Percentiles rank a stretch among this genome's conserved stretches.
Conservation (phyloP, 2,797 vertebrate species). For the Leptatherina wallacei region DNA sequence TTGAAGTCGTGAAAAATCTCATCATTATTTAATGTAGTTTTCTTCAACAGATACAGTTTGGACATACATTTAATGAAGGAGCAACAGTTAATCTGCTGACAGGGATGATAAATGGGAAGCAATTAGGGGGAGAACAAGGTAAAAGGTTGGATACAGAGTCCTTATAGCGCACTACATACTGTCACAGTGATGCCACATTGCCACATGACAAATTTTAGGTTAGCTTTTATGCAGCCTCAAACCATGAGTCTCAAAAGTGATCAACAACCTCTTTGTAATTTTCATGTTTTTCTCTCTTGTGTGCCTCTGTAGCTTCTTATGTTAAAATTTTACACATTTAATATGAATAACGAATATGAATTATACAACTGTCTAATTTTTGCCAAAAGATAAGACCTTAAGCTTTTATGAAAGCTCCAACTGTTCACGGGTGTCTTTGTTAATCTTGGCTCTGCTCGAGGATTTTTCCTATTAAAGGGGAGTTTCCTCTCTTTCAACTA, state of each 20-base stretch:
- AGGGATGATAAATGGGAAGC: constrained; percentile 25
- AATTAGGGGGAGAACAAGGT: constrained; percentile 14
- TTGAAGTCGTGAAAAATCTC: neutral
- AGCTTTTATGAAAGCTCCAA: neutral
- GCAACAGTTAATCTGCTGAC: constrained; percentile 18
- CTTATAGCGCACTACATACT: constrained; percentile 13
- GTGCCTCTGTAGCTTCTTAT: neutral
- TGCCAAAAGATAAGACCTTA: neutral
- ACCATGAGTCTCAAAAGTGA: constrained; percentile 12
- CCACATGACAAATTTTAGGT: constrained; percentile 14
- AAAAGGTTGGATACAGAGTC: constrained; percentile 16
- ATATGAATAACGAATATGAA: neutral
- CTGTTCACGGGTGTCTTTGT: neutral
- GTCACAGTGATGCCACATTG: constrained; percentile 7
- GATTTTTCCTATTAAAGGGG: neutral
- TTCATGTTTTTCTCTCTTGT: neutral
- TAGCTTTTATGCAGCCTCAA: neutral
- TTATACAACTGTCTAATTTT: neutral
- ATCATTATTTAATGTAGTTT: constrained; percentile 11
- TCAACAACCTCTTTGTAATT: neutral
- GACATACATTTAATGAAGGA: neutral
- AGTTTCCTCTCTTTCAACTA: neutral
- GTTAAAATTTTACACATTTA: neutral
- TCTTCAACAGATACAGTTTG: neutral
- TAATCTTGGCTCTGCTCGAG: neutral